Conservation (phyloP, 1,140 invertebrate species). For the Drosophila repleta region DNA sequence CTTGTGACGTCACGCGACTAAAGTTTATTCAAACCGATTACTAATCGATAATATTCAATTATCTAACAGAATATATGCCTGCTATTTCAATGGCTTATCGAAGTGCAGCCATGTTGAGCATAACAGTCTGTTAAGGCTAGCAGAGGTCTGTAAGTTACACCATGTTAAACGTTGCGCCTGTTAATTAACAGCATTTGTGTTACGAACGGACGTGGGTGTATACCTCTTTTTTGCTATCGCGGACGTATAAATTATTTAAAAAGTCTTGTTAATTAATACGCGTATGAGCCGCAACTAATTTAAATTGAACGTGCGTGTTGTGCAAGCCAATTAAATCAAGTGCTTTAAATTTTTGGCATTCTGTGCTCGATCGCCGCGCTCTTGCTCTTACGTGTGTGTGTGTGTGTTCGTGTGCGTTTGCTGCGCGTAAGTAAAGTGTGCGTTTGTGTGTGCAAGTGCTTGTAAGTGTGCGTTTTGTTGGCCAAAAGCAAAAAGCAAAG, state of each 20-base stretch:
- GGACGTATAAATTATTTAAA: constrained; percentile 44
- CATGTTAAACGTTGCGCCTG: constrained; percentile 27
- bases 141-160: constrained; percentile 13
- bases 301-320: constrained; percentile 40
- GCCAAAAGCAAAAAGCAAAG: constrained; percentile 60
- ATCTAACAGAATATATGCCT: not conserved
- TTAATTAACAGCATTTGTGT: constrained; percentile 54
- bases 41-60: constrained; percentile 1
- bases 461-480: constrained; percentile 50
- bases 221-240: constrained; percentile 47
- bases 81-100: constrained; percentile 15
- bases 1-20: constrained; percentile 30
- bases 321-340: constrained; percentile 35
- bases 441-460: constrained; percentile 44
- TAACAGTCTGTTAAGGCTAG: constrained; percentile 17
- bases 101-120: constrained; percentile 13
- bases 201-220: constrained; percentile 55
- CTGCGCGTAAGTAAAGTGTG: constrained; percentile 37
- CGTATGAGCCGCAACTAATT: constrained; percentile 34
- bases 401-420: constrained; percentile 38
- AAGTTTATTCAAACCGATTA: not conserved
- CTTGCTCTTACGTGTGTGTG: constrained; percentile 41
- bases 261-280: constrained; percentile 41
- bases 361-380: constrained; percentile 38
- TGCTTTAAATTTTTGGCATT: constrained; percentile 31